Evolutionary conservation across 1,140 invertebrate genomes (phyloP), one percentile per base, ranked within the genome.

Genomic region (Drosophila burlai): DNA sequence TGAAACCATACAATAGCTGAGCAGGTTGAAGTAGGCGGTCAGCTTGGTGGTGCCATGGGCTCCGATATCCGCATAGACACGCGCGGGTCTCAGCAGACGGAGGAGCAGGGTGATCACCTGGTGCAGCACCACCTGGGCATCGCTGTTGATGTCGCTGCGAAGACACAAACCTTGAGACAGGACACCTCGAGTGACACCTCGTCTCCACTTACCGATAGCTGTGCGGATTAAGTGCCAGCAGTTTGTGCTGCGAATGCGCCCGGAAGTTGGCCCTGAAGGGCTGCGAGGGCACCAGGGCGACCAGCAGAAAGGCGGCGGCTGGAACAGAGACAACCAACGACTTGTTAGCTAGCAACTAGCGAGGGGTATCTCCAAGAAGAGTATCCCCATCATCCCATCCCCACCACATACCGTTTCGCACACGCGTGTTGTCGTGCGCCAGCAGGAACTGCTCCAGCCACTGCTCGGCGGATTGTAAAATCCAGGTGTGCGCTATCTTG

Each of bases 371-470:
- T 24, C 24, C 24, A 9, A 6, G 46, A 43, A 49, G n/a, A 8
- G 16, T 18, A 13, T 1, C 2, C 8, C 6, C 18, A 24, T 24
- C 24, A n/a, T n/a, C 24, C 24, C 24, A 24, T 24, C 24, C 24
- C 24, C 24, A 24, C 24, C 24, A 46, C n/a, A 18, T 93, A 96
- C 96, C 95, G 92, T 96, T 97, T 49, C 98, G 94, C 55, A 99
- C 98, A 36, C 97, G 93, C 65, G 97, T 97, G 93, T 98, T 97
- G 50, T 95, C 95, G 84, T 98, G 96, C 16, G 96, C 97, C 49
- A 99, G 95, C 11, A 99, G 94, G 93, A 97, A 98, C 69, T 97
- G 95, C 93, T 99, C 97, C 42, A 98, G 94, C 98, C 98, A 98
- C 5, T 95, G 96, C 59, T 98, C 97, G 76, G 98, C 95, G 15